Evolutionary conservation across 2,888 invertebrate genomes (phyloP), one percentile per base, ranked within the genome.

Genomic region (Hemaris fuciformis): DNA sequence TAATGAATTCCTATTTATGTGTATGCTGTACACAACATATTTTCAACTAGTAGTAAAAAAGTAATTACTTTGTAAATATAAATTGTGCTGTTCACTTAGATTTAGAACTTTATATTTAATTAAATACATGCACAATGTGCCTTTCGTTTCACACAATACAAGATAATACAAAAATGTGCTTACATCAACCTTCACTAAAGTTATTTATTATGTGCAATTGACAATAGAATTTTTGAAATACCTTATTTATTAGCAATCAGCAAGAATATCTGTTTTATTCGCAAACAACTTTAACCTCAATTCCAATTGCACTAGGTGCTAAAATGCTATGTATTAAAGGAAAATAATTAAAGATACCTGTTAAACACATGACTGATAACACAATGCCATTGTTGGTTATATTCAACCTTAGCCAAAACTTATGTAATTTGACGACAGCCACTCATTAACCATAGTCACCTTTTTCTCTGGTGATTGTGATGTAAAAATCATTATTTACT

Each of bases 191-290:
- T 45, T 22, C 20, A 45, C n/a, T 20, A 5, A n/a, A 6, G 8
- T 8, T 45, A 45, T 6, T 45, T 45, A 45, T 45, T 45, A 45
- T 45, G 41, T 60, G 25, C 18, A 22, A 10, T 41, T 23, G 10
- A 20, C 45, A 18, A 60, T 48, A 22, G 48, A 38, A 25, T 48
- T 48, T 60, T 48, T 60, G 2, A 38, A 60, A 48, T 59, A 34
- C 46, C 31, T 34, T 46, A 13, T 58, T 58, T 27, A 31, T 25
- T 59, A 22, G 34, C 5, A 59, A 59, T 46, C 22, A 34, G 43
- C 18, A 60, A 23, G 3, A 22, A 60, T 48, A 18, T 38, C 1
- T 8, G 8, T 0, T 27, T n/a, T 15, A n/a, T 15, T 8, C 43
- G 13, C 15, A 48, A n/a, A 23, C 10, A 3, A 57, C 10, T 38